These are phyloP conservation scores for Eupithecia pulchellata DNA, from an alignment of 2,888 invertebrate genomes.

Conservation along the genomic window DNA sequence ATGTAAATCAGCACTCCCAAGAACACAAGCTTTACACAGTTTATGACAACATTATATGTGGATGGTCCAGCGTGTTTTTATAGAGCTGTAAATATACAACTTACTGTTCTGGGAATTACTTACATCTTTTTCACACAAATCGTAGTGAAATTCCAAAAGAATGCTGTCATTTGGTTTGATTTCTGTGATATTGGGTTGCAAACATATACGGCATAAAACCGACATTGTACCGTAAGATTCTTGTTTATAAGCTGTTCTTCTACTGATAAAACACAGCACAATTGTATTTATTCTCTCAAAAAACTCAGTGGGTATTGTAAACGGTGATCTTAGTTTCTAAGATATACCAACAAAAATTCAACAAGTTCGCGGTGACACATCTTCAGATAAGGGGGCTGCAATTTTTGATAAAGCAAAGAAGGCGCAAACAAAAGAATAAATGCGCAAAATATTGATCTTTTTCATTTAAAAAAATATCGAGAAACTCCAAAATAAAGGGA, in stretches of 20 bases:
- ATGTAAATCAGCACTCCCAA: no score
- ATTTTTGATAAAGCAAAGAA: not conserved
- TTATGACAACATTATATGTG: no score
- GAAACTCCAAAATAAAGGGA: not conserved
- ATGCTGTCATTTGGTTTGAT: not conserved
- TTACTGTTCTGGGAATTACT: not conserved
- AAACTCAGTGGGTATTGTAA: not conserved
- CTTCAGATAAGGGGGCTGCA: not conserved
- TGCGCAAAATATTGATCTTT: not conserved
- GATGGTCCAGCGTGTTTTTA: not conserved
- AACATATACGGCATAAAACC: not conserved
- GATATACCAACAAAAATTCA: not conserved
- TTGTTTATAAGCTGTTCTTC: not conserved
- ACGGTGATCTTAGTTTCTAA: not conserved
- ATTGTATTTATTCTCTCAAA: not conserved
- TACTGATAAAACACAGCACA: not conserved
- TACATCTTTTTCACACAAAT: slow-evolving; percentile 12
- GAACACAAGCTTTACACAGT: no score
- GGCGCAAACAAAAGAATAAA: not conserved
- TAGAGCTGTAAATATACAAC: not conserved
- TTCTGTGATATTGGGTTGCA: not conserved
- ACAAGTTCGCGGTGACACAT: not conserved
- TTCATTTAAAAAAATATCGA: not conserved
- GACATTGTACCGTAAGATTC: not conserved
- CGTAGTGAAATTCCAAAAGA: not conserved